Evolutionary conservation across 1,140 invertebrate species (phyloP).

Genomic region (Triops longicaudatus): DNA sequence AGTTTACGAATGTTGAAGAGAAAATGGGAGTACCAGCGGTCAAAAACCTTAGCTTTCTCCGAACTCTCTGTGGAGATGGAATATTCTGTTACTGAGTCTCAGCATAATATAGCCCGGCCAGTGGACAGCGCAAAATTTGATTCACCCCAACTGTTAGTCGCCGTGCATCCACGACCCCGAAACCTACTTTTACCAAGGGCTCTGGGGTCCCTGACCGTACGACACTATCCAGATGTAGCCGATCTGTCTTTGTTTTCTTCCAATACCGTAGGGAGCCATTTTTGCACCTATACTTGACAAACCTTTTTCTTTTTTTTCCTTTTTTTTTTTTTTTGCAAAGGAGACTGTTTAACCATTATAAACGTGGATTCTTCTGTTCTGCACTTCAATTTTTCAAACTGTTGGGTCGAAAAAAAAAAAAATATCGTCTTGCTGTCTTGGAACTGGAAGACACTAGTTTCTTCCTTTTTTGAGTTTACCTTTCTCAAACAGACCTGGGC

Average conservation of each 20-base stretch:
- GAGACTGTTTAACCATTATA: background rate
- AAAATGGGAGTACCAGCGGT: slow-evolving; percentile 3
- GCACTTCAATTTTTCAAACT: too few species aligned
- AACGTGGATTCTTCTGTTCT: too few species aligned
- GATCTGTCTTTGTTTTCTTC: background rate
- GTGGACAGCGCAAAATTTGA: background rate
- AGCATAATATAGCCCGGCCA: background rate
- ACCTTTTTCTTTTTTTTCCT: too few species aligned
- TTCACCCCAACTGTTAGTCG: background rate
- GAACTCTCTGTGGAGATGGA: background rate
- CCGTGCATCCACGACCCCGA: slow-evolving; percentile 3
- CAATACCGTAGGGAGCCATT: too few species aligned
- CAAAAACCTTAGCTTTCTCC: background rate
- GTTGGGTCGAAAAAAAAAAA: too few species aligned
- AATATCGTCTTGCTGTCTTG: too few species aligned
- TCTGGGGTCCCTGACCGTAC: background rate
- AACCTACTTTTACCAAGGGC: background rate
- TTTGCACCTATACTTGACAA: too few species aligned
- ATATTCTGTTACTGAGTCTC: background rate
- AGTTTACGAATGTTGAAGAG: background rate
- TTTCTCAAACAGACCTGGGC: background rate
- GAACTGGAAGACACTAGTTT: background rate
- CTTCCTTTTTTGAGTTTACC: background rate
- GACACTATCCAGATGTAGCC: background rate
- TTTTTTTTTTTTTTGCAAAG: background rate